phyloP scores from a whole-genome alignment of 2,888 invertebrate species.

The Linnaemya tessellans region DNA sequence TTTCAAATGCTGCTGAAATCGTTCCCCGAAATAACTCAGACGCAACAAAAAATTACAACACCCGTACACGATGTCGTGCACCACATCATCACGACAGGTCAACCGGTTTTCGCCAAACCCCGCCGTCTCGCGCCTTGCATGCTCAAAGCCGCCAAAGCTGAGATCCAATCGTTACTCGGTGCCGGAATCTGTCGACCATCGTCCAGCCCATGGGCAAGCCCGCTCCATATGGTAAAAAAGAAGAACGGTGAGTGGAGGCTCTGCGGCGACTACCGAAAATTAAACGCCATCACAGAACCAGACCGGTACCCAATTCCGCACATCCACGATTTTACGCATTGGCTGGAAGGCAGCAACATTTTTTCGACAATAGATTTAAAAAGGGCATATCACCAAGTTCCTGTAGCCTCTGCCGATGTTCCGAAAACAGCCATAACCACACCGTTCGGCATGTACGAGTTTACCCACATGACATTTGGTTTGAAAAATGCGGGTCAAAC shows the following conservation, averaged over 20 bases:
- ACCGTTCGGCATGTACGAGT: conserved; percentile 68
- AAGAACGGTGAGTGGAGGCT: no score
- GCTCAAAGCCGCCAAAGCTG: conserved; percentile 54
- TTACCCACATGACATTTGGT: conserved; percentile 61
- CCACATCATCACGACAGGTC: conserved; percentile 66
- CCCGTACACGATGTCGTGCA: conserved; percentile 39
- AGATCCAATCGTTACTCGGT: conserved; percentile 72
- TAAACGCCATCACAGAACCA: no score
- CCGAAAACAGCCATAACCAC: conserved; percentile 68
- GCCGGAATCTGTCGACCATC: conserved; percentile 82
- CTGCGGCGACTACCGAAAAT: no score
- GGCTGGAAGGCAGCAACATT: conserved; percentile 43
- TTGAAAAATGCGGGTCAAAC: conserved; percentile 67
- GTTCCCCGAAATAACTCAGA: conserved; percentile 45
- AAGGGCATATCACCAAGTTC: conserved; percentile 69
- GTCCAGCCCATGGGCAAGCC: conserved; percentile 80
- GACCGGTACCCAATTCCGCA: conserved; percentile 62
- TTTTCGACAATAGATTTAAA: conserved; percentile 66
- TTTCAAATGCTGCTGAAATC: conserved; percentile 51
- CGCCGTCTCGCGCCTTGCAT: conserved; percentile 75
- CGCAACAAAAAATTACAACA: background rate
- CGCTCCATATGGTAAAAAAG: no score
- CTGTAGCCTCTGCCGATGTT: conserved; percentile 58
- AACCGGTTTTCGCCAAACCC: conserved; percentile 52
- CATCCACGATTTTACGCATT: conserved; percentile 62